A percentile compares a stretch with the other conserved stretches of the same genome.
These are phyloP conservation scores for Chironomus tentans DNA, from an alignment of 2,888 invertebrate species.

Conservation along the genomic window DNA sequence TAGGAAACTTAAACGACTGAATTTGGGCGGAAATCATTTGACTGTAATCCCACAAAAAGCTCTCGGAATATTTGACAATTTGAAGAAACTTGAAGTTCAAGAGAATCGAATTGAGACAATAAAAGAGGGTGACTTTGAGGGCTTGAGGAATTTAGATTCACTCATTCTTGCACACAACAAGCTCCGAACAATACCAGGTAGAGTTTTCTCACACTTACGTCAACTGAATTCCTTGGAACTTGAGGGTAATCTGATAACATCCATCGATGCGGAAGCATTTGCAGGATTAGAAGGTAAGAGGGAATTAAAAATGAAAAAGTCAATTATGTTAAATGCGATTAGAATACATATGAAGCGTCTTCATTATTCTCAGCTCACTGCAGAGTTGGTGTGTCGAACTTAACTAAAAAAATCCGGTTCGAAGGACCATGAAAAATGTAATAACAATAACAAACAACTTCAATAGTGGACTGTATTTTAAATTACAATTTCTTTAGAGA, in stretches of 20 bases:
- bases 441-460: too few species aligned
- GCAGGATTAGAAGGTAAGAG: conserved; percentile 73
- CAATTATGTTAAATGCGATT: too few species aligned
- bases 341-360: too few species aligned
- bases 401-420: too few species aligned
- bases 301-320: too few species aligned
- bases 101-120: conserved; percentile 73
- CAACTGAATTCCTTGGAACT: conserved; percentile 78
- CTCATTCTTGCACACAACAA: conserved; percentile 79
- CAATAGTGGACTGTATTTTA: too few species aligned
- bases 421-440: too few species aligned
- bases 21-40: conserved; percentile 76
- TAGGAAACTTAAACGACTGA: conserved; percentile 72
- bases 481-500: too few species aligned
- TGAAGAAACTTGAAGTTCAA: conserved; percentile 81
- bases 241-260: conserved; percentile 74
- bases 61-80: conserved; percentile 65
- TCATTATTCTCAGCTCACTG: too few species aligned
- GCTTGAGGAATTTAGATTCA: conserved; percentile 70
- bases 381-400: too few species aligned
- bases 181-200: conserved; percentile 64
- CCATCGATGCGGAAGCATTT: conserved; percentile 77
- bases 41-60: conserved; percentile 69
- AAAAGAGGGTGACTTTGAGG: conserved; percentile 76
- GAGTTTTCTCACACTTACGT: conserved; percentile 72